Evolutionary conservation across 1,140 invertebrate genomes (phyloP).

Genomic region (Chrysomallon squamiferum): DNA sequence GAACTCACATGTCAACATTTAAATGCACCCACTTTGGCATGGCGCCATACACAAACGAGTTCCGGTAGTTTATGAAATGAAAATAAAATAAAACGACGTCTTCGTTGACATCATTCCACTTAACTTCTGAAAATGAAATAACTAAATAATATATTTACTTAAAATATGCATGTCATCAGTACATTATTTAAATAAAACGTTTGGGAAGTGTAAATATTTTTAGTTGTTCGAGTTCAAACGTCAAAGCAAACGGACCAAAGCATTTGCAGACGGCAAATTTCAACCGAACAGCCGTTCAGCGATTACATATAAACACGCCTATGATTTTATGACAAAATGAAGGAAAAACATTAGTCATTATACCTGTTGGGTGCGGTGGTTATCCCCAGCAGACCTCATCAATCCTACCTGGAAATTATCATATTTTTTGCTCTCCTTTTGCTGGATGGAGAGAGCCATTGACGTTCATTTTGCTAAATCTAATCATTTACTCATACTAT

Average conservation of each 20-base stretch:
- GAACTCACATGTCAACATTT: slow-evolving; percentile 1
- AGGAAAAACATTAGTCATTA: neutral
- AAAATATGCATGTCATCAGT: neutral
- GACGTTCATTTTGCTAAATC: slow-evolving; percentile 39
- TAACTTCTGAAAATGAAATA: no score
- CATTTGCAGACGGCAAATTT: neutral
- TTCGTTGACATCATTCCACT: no score
- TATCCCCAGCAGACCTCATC: slow-evolving; percentile 27
- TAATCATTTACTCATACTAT: slow-evolving; percentile 18
- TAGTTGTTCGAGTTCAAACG: neutral
- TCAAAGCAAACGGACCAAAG: neutral
- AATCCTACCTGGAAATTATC: slow-evolving; percentile 22
- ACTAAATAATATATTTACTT: no score
- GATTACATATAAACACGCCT: neutral
- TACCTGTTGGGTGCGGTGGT: slow-evolving; percentile 22
- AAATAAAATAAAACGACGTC: no score
- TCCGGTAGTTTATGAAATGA: no score
- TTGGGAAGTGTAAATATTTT: neutral
- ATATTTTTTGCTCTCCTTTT: slow-evolving; percentile 28
- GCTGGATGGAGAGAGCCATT: slow-evolving; percentile 37
- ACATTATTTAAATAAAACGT: neutral
- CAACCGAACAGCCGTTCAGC: neutral
- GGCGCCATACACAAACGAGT: neutral
- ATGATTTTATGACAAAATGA: neutral
- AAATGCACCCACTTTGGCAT: neutral